Conservation (phyloP, 2,797 vertebrate species). For the Megaceryle alcyon region DNA sequence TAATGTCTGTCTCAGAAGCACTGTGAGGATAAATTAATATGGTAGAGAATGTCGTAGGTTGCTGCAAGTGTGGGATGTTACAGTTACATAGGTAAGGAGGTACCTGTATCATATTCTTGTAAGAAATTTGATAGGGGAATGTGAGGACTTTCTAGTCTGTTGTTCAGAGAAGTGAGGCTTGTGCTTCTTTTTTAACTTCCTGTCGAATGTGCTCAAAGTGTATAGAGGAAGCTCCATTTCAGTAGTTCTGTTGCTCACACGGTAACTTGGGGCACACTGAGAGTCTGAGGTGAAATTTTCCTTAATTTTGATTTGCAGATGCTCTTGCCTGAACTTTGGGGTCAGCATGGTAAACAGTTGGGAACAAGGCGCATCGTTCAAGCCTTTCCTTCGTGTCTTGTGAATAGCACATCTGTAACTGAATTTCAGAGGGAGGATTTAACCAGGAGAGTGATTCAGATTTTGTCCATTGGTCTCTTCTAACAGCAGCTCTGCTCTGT, state of each 20-base stretch:
- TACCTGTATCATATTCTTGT: not conserved
- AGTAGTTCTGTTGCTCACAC: not conserved
- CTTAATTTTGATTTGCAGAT: not conserved
- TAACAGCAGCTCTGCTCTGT: not conserved
- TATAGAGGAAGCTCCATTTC: not conserved
- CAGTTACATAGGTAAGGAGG: not conserved
- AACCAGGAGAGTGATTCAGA: not conserved
- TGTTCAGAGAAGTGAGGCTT: not conserved
- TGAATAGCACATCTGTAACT: not conserved
- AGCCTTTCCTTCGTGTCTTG: not conserved
- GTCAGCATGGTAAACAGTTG: not conserved
- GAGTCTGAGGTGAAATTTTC: not conserved
- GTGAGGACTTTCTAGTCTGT: not conserved
- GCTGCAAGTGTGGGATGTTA: not conserved
- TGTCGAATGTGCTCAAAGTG: not conserved
- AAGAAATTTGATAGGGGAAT: not conserved
- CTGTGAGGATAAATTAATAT: conserved; percentile 36
- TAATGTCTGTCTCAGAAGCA: conserved; percentile 17
- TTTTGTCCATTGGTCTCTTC: not conserved
- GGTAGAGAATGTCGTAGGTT: not conserved
- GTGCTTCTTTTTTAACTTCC: not conserved
- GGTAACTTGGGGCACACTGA: not conserved
- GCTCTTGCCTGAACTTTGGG: not conserved
- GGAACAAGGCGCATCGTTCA: rapidly evolving
- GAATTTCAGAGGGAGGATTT: not conserved